A percentile compares a stretch with the other conserved stretches of the same genome.
Evolutionary conservation across 1,140 invertebrate species (phyloP).

Genomic region (Heterodera carotae): DNA sequence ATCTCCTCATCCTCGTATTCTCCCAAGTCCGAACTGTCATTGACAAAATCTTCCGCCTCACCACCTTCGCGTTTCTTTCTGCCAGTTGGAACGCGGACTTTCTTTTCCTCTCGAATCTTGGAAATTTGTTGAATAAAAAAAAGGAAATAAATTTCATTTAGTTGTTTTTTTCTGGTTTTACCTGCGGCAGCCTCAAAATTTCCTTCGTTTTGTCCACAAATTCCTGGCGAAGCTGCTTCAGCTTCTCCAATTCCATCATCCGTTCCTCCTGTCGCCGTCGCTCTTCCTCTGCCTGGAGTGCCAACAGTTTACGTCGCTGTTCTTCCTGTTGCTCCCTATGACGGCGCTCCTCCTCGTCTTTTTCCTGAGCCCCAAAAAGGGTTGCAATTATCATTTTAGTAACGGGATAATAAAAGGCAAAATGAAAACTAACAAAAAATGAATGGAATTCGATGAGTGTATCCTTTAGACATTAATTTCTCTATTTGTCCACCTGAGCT

Average conservation of each 20-base stretch:
- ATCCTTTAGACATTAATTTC: background rate
- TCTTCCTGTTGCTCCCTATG: constrained; percentile 42
- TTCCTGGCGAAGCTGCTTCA: constrained; percentile 39
- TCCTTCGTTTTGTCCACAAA: constrained; percentile 45
- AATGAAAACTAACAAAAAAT: too few relatives aligned
- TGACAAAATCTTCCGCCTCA: constrained; percentile 43
- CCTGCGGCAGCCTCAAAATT: constrained; percentile 29
- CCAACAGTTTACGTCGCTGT: constrained; percentile 24
- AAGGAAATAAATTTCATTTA: background rate
- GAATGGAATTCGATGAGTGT: too few relatives aligned
- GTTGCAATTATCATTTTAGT: background rate
- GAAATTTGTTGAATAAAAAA: background rate
- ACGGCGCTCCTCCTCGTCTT: constrained; percentile 41
- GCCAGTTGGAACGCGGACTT: constrained; percentile 18
- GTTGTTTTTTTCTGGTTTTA: background rate
- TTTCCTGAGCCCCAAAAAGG: constrained; percentile 26
- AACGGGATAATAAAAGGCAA: too few relatives aligned
- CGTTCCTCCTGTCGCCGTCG: constrained; percentile 31
- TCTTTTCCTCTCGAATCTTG: constrained; percentile 34
- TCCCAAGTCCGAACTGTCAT: constrained; percentile 44
- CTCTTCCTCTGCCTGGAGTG: constrained; percentile 32
- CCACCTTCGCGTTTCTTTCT: constrained; percentile 34
- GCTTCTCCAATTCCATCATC: constrained; percentile 32
- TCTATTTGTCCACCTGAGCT: constrained; percentile 25
- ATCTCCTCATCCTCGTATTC: constrained; percentile 35